Evolutionary conservation across 2,888 invertebrate genomes (phyloP).

Genomic region (Heliconius hortense): DNA sequence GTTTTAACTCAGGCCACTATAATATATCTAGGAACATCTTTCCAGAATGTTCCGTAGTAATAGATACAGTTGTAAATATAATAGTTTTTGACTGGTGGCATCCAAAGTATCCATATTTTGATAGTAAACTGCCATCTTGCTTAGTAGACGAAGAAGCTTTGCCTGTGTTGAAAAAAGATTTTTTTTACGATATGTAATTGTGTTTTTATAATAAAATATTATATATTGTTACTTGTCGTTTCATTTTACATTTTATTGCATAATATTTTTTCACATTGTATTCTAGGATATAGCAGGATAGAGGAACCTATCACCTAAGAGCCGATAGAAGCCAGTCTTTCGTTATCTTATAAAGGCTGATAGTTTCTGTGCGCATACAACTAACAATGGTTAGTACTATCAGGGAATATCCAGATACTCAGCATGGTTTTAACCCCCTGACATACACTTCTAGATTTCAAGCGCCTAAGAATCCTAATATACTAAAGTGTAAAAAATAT

Average conservation of each 20-base stretch:
- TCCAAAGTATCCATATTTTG: slow-evolving; percentile 71
- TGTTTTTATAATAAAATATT: slow-evolving; percentile 40
- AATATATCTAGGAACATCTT: slow-evolving; percentile 56
- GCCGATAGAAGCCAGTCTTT: no score
- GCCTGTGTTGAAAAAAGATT: slow-evolving; percentile 60
- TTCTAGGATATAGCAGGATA: no score
- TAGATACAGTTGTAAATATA: slow-evolving; percentile 63
- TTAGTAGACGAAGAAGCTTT: slow-evolving; percentile 57
- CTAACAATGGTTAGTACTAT: no score
- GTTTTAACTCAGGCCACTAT: slow-evolving; percentile 67
- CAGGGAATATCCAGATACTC: no score
- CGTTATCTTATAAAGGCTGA: no score
- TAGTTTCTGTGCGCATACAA: no score
- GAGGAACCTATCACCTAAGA: no score
- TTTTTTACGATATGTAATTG: slow-evolving; percentile 51
- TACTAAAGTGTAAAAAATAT: no score
- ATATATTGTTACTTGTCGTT: slow-evolving; percentile 28
- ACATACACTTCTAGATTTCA: no score
- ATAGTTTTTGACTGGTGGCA: slow-evolving; percentile 85
- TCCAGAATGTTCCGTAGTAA: slow-evolving; percentile 59
- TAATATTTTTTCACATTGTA: no score
- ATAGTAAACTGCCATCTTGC: slow-evolving; percentile 53
- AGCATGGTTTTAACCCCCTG: no score
- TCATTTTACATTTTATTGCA: neutral
- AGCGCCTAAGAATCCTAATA: no score